Evolutionary conservation across 2,113 vertebrate species (phyloP).

Genomic region (Cyanoderma ruficeps): DNA sequence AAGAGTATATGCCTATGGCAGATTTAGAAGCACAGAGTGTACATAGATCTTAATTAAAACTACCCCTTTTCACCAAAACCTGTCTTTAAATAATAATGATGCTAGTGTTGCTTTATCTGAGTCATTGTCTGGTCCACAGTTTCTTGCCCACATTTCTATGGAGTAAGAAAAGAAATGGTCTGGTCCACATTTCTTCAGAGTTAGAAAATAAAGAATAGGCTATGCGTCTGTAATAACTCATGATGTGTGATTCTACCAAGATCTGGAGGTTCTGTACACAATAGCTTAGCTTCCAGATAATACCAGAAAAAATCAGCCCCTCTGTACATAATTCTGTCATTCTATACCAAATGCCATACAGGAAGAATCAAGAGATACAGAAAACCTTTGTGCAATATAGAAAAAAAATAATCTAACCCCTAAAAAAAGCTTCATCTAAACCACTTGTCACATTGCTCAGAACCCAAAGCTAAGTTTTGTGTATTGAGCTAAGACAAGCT

Average conservation of each 20-base stretch:
- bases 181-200: background rate
- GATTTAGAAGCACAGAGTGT: background rate
- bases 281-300: background rate
- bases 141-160: background rate
- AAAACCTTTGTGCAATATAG: accelerated
- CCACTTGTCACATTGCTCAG: background rate
- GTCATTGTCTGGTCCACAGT: background rate
- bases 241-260: background rate
- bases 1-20: background rate
- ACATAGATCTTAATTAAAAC: background rate
- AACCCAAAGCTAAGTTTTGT: background rate
- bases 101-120: background rate
- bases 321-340: background rate
- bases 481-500: background rate
- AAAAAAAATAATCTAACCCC: background rate
- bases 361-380: background rate
- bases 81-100: background rate
- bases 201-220: background rate
- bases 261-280: background rate
- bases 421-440: background rate
- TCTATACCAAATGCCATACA: background rate
- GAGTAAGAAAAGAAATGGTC: background rate
- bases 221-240: background rate
- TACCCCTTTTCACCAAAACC: background rate
- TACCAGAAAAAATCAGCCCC: background rate